Conservation (phyloP, 2,113 vertebrate species). For the Amphilophus citrinellus region DNA sequence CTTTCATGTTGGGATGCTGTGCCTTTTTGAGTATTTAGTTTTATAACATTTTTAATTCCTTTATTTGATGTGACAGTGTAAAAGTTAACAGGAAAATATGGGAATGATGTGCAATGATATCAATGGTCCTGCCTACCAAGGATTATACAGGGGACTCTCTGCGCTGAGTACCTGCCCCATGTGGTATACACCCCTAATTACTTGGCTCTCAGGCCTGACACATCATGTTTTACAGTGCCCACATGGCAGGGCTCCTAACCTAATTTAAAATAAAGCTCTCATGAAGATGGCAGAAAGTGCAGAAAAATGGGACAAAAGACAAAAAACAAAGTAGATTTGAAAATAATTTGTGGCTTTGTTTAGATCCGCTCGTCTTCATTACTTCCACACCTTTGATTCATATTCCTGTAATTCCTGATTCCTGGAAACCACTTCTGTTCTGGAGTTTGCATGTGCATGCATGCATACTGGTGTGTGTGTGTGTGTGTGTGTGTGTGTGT, state of each 20-base stretch:
- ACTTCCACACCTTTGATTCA: background rate
- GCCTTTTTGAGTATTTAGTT: background rate
- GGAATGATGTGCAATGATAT: fast-evolving
- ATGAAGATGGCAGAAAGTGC: too few species aligned
- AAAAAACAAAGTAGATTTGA: too few species aligned
- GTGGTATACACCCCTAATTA: background rate
- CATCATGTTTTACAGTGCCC: too few species aligned
- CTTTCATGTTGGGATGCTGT: background rate
- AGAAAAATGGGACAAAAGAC: too few species aligned
- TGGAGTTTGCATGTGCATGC: conserved; percentile 2
- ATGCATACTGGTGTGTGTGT: background rate
- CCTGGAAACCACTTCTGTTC: conserved; percentile 2
- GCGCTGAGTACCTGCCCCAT: background rate
- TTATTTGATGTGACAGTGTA: background rate
- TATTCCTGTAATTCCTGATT: background rate
- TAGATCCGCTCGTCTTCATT: too few species aligned
- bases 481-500: background rate
- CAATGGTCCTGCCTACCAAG: background rate
- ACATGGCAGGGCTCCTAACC: background rate
- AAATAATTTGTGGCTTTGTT: too few species aligned
- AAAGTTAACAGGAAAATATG: background rate
- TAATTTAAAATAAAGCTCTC: background rate
- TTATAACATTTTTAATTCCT: background rate
- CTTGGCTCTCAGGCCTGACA: background rate
- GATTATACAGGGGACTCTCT: background rate